A percentile compares a stretch with the other conserved stretches of the same genome.
These are phyloP conservation scores for Drosophila athabasca DNA, from an alignment of 1,140 invertebrate species.

Conservation along the genomic window DNA sequence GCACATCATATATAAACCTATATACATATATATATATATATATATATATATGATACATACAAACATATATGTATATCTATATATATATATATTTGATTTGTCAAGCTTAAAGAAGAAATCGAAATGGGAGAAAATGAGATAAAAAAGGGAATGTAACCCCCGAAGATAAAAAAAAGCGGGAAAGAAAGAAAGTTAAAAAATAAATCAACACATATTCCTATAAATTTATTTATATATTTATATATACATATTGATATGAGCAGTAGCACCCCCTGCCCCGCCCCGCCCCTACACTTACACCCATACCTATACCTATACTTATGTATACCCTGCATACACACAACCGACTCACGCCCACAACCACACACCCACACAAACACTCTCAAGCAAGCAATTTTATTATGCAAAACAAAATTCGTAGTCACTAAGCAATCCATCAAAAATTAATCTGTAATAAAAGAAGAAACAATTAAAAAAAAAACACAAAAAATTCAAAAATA, in stretches of 20 bases:
- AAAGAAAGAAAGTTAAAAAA: conserved; percentile 40
- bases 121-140: conserved; percentile 17
- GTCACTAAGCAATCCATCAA: conserved; percentile 43
- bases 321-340: conserved; percentile 1
- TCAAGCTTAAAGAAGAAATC: conserved; percentile 54
- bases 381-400: conserved; percentile 69
- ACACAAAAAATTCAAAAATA: conserved; percentile 9
- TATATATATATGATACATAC: conserved; percentile 11
- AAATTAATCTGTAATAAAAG: conserved; percentile 47
- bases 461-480: conserved; percentile 14
- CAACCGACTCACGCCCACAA: not conserved
- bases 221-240: conserved; percentile 78
- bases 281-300: conserved; percentile 16
- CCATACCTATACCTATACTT: not conserved
- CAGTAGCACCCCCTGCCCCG: conserved; percentile 43
- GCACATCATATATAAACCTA: conserved; percentile 50
- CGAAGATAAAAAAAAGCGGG: too few relatives aligned
- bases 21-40: conserved; percentile 6
- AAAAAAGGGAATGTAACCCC: not conserved
- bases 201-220: conserved; percentile 77
- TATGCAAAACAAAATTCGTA: conserved; percentile 58
- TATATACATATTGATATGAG: conserved; percentile 77
- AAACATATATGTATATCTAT: conserved; percentile 12
- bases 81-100: conserved; percentile 66
- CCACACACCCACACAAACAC: conserved; percentile 22